Evolutionary conservation across 2,113 vertebrate species (phyloP).

Genomic region (Gopherus flavomarginatus): DNA sequence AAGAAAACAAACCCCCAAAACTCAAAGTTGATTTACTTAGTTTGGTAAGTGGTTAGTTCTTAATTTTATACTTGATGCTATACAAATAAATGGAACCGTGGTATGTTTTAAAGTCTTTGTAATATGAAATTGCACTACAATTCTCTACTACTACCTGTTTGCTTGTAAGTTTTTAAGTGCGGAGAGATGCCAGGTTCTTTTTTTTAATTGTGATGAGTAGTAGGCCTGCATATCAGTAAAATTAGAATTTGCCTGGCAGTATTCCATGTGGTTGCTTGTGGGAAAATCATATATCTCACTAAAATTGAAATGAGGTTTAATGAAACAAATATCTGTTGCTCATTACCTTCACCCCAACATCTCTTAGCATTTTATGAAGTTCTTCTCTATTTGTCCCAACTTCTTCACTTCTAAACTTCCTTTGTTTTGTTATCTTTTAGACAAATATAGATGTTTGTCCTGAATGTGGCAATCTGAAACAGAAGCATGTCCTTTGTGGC

Average conservation of each 20-base stretch:
- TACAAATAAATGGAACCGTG: neutral
- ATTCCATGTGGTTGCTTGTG: neutral
- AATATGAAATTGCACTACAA: neutral
- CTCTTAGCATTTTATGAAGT: neutral
- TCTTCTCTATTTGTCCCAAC: neutral
- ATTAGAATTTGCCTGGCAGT: neutral
- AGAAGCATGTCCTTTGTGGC: slow-evolving; percentile 92
- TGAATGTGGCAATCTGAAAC: slow-evolving; percentile 93
- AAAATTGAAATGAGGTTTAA: neutral
- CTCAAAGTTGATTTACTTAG: neutral
- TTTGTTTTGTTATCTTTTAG: slow-evolving; percentile 70
- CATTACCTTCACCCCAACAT: neutral
- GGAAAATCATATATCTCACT: neutral
- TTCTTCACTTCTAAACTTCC: neutral
- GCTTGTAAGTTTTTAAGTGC: neutral
- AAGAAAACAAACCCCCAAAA: neutral
- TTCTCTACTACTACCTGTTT: neutral
- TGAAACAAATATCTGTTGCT: neutral
- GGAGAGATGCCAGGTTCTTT: neutral
- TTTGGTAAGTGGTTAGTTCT: neutral
- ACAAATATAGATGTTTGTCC: slow-evolving; percentile 90
- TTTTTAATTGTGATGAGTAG: too few species aligned
- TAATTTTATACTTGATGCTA: neutral
- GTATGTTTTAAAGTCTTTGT: neutral
- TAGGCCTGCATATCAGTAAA: neutral